A percentile compares a stretch with the other conserved stretches of the same genome.
phyloP scores from a whole-genome alignment of 2,888 invertebrate genomes.

The Eulithis testata region DNA sequence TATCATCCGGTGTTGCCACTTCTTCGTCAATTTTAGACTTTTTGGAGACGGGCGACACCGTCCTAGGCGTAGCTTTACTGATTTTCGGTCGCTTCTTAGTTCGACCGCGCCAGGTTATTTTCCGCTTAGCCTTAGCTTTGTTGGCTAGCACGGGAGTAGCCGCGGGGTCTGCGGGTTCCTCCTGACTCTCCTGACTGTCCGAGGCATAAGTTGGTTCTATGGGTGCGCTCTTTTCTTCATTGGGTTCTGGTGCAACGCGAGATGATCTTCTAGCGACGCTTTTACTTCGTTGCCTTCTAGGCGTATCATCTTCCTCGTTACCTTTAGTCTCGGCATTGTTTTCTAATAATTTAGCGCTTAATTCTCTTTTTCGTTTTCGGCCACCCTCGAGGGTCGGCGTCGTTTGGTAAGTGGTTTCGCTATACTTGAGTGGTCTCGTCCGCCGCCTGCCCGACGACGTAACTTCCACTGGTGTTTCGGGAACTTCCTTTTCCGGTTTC shows the following conservation, averaged over 20 bases:
- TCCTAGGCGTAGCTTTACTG: conserved; percentile 49
- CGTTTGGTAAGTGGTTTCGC: conserved; percentile 86
- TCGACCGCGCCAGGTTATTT: conserved; percentile 80
- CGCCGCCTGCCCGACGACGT: conserved; percentile 87
- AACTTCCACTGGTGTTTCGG: conserved; percentile 77
- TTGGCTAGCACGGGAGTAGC: conserved; percentile 51
- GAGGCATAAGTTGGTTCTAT: conserved; percentile 66
- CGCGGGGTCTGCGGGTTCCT: conserved; percentile 53
- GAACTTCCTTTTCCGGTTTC: conserved; percentile 48
- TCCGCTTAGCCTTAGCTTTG: conserved; percentile 72
- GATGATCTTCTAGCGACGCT: conserved; percentile 69
- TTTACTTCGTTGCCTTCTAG: conserved; percentile 69
- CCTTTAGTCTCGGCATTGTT: conserved; percentile 59
- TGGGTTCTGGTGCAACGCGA: conserved; percentile 58
- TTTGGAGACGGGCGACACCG: conserved; percentile 63
- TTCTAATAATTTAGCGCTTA: conserved; percentile 66
- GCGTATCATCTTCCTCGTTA: conserved; percentile 65
- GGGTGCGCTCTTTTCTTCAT: conserved; percentile 53
- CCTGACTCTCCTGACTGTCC: conserved; percentile 78
- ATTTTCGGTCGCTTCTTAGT: conserved; percentile 69
- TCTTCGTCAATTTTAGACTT: conserved; percentile 63
- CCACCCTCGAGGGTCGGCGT: conserved; percentile 66
- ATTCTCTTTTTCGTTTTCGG: conserved; percentile 72
- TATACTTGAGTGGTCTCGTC: conserved; percentile 86
- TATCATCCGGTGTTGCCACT: conserved; percentile 51